A percentile compares a stretch with the other conserved stretches of the same genome.
Evolutionary conservation across 2,888 invertebrate species (phyloP).

Genomic region (Parthenolecanium corni): DNA sequence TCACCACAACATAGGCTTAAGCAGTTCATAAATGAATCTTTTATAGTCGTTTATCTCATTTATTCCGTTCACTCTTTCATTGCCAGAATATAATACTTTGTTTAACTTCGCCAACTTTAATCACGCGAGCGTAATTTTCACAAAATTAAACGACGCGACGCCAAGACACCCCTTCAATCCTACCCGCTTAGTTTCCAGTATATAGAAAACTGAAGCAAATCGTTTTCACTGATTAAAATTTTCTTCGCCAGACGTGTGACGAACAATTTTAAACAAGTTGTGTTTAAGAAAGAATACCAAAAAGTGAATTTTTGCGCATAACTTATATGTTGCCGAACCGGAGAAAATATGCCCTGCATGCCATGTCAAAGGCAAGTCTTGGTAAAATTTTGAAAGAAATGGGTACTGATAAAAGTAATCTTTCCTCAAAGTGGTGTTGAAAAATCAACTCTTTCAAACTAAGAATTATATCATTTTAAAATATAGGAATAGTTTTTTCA

Average conservation of each 20-base stretch:
- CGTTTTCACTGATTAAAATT: constrained; percentile 5
- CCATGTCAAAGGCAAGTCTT: too few species aligned
- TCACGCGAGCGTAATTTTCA: constrained; percentile 14
- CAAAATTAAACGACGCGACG: constrained; percentile 10
- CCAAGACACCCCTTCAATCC: background rate
- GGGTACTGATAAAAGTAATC: too few species aligned
- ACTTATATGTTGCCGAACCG: constrained; percentile 15
- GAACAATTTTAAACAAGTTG: background rate
- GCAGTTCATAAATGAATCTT: background rate
- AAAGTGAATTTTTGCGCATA: background rate
- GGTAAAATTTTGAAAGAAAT: too few species aligned
- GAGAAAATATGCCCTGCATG: too few species aligned
- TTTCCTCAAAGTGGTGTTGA: too few species aligned
- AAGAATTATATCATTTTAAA: too few species aligned
- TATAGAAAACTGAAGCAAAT: background rate
- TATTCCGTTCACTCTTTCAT: background rate
- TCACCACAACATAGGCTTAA: background rate
- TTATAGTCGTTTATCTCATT: too few species aligned
- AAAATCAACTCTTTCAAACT: too few species aligned
- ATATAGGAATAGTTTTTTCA: too few species aligned
- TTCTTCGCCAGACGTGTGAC: background rate
- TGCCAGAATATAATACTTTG: constrained; percentile 7
- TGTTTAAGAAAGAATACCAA: too few species aligned
- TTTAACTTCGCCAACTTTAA: constrained; percentile 16
- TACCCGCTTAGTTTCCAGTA: too few species aligned